Evolutionary conservation across 2,113 vertebrate genomes (phyloP), one percentile per base, ranked within the genome.

Genomic region (Lanius ludovicianus): DNA sequence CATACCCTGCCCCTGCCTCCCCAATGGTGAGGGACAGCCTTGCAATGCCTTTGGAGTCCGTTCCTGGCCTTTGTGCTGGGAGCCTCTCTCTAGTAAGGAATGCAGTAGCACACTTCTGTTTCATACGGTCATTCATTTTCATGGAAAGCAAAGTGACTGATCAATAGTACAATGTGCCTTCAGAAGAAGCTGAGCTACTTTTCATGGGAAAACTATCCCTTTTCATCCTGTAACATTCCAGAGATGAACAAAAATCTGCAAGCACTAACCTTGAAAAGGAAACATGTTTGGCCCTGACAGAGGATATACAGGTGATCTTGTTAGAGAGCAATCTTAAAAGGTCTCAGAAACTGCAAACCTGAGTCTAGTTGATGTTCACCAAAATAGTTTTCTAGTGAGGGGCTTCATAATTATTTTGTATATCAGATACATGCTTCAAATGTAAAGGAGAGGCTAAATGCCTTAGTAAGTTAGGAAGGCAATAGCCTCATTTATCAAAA

Each of bases 401-500:
- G 13, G 18, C 55, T 87, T 91, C 65, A 73, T 80, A 87, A 91
- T 73, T 70, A 70, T 35, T 65, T 87, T 81, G 25, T 68, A 50
- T 78, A 68, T 92, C 41, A 71, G 75, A 60, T 60, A n/a, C 1
- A 0, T 82, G 23, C 81, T 96, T 88, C 68, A 88, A 47, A 89
- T 89, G 37, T 81, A 84, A 87, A 82, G 68, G 35, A 74, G 59
- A 70, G 18, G 13, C 71, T 87, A 88, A 94, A 82, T 92, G 33
- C 59, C 59, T 90, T 80, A 74, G 59, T 84, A 91, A 91, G 39
- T 81, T 90, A 70, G 63, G 87, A 88, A 94, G 67, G 49, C 64
- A 81, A 55, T 84, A 80, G 63, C 13, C 33, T 94, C 64, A 81
- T 93, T 88, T 94, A 67, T 94, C 71, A 95, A 76, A 94, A 84